Evolutionary conservation across 1,140 invertebrate species (phyloP).

Genomic region (Scylla paramamosain): DNA sequence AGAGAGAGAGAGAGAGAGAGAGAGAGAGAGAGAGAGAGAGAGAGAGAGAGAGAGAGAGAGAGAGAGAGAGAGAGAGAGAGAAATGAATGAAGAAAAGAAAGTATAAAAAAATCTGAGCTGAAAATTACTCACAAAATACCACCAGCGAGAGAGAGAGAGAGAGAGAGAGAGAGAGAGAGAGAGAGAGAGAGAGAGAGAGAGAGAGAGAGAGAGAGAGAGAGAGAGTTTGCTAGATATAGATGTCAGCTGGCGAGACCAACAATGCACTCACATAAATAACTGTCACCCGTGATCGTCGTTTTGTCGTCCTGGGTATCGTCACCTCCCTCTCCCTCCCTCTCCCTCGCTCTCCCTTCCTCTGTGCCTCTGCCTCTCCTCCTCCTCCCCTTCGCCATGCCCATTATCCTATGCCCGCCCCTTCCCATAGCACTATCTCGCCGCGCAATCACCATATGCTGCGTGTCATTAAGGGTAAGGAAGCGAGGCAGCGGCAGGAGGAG

Average conservation of each 20-base stretch:
- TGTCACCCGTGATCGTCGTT: conserved; percentile 67
- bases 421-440: not conserved
- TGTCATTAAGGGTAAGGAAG: conserved; percentile 42
- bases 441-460: conserved; percentile 55
- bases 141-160: too few relatives aligned
- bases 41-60: too few relatives aligned
- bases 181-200: conserved; percentile 32
- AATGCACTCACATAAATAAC: conserved; percentile 72
- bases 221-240: conserved; percentile 51
- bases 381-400: not conserved
- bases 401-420: not conserved
- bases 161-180: conserved; percentile 36
- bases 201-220: conserved; percentile 42
- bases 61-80: not conserved
- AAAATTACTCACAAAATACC: too few relatives aligned
- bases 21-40: conserved; percentile 40
- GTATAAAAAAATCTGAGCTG: not conserved
- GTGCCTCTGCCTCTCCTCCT: not conserved
- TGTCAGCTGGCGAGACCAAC: conserved; percentile 65
- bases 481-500: not conserved
- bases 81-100: too few relatives aligned
- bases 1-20: conserved; percentile 37
- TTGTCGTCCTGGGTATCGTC: conserved; percentile 21
- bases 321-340: not conserved
- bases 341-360: not conserved